phyloP scores from a whole-genome alignment of 1,140 invertebrate genomes.

The Orussus abietinus region DNA sequence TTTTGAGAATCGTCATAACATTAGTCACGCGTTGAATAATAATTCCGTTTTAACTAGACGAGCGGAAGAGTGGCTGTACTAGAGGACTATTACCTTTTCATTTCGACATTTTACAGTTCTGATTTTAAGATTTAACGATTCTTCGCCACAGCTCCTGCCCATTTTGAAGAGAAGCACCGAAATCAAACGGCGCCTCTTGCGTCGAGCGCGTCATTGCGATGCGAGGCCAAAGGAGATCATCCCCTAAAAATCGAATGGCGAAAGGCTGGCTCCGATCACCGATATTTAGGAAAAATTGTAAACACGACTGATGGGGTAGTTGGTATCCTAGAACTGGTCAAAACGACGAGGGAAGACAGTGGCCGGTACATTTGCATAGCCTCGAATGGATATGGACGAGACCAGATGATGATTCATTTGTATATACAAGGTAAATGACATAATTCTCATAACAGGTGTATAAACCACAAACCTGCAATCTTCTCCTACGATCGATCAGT shows the following conservation, averaged over 20 bases:
- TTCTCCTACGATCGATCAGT: too few species aligned
- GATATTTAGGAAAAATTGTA: slow-evolving; percentile 46
- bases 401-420: slow-evolving; percentile 86
- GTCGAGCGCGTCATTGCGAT: slow-evolving; percentile 75
- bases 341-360: slow-evolving; percentile 82
- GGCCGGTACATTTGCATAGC: slow-evolving; percentile 85
- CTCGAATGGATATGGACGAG: slow-evolving; percentile 84
- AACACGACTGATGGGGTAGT: slow-evolving; percentile 65
- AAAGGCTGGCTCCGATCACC: slow-evolving; percentile 49
- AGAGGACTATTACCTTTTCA: too few species aligned
- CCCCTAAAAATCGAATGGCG: slow-evolving; percentile 83
- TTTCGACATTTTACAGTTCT: too few species aligned
- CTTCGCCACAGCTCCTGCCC: slow-evolving; percentile 78
- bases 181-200: slow-evolving; percentile 59
- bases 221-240: slow-evolving; percentile 83
- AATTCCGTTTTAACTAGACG: too few species aligned
- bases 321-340: slow-evolving; percentile 76
- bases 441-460: too few species aligned
- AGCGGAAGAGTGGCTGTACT: too few species aligned
- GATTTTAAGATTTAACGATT: too few species aligned
- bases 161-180: slow-evolving; percentile 67
- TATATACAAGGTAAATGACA: slow-evolving; percentile 87
- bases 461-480: too few species aligned
- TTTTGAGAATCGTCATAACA: neutral
- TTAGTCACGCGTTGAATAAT: slow-evolving; percentile 3